Conservation (phyloP, 37 sponge, comb jelly and placozoan species). For the Lycopodina hypogea region DNA sequence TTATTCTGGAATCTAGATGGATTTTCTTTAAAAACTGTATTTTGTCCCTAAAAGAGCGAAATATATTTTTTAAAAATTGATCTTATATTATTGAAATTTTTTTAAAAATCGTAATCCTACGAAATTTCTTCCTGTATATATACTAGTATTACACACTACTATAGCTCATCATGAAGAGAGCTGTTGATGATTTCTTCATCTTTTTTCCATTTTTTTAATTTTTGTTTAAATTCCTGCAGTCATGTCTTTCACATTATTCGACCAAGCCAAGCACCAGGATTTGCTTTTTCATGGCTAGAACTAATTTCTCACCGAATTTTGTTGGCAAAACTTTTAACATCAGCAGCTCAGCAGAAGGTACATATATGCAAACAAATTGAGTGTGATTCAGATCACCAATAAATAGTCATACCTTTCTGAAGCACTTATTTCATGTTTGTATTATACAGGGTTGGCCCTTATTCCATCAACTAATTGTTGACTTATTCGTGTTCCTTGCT, state of each 20-base stretch:
- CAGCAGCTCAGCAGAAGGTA: constrained; percentile 88
- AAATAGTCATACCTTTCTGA: background rate
- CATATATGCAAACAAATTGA: background rate
- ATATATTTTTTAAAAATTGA: too few relatives aligned
- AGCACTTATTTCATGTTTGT: background rate
- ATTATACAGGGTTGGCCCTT: constrained; percentile 87
- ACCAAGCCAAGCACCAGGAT: constrained; percentile 90
- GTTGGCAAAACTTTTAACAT: constrained; percentile 81
- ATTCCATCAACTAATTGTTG: constrained; percentile 95
- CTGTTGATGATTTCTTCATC: too few relatives aligned
- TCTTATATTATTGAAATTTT: too few relatives aligned
- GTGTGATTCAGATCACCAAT: background rate
- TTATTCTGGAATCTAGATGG: too few relatives aligned
- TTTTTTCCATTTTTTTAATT: too few relatives aligned
- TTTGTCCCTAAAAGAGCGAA: too few relatives aligned
- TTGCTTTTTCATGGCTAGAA: constrained; percentile 99
- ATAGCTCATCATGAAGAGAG: too few relatives aligned
- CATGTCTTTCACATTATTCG: constrained; percentile 84
- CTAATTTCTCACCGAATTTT: constrained; percentile 93
- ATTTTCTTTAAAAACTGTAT: too few relatives aligned
- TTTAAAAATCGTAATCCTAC: too few relatives aligned
- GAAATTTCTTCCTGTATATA: too few relatives aligned
- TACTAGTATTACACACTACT: too few relatives aligned
- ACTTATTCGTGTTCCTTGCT: constrained; percentile 93
- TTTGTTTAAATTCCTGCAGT: constrained; percentile 30